phyloP scores from a whole-genome alignment of 2,888 invertebrate genomes.

The Polia nebulosa region DNA sequence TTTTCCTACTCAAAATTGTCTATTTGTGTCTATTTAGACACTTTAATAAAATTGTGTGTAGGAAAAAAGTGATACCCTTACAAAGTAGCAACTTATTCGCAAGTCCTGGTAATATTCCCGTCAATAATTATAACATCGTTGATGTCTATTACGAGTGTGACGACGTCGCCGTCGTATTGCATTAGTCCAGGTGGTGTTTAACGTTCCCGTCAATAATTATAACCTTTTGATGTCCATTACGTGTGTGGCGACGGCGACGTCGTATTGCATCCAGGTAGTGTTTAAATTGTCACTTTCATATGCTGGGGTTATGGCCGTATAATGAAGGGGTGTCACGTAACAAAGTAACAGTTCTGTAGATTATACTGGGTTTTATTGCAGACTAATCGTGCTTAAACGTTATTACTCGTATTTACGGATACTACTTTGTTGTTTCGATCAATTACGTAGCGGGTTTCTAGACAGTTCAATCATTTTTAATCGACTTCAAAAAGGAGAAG shows the following conservation, averaged over 20 bases:
- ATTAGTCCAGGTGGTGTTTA: background rate
- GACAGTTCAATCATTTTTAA: no score
- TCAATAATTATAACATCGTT: background rate
- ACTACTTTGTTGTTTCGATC: no score
- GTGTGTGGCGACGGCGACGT: background rate
- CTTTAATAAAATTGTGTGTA: background rate
- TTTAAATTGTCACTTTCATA: slow-evolving; percentile 1
- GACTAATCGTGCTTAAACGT: background rate
- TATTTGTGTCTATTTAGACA: background rate
- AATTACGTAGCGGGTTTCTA: no score
- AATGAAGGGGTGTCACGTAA: background rate
- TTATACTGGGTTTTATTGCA: background rate
- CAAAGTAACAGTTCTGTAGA: background rate
- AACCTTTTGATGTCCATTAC: background rate
- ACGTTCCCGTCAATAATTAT: background rate
- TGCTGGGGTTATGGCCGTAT: background rate
- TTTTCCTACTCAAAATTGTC: background rate
- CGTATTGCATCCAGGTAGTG: background rate
- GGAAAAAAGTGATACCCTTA: no score
- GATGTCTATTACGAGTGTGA: background rate
- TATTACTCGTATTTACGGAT: no score
- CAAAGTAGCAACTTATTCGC: background rate
- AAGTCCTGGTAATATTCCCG: background rate
- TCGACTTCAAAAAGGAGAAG: no score
- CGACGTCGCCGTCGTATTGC: background rate